A percentile compares a stretch with the other conserved stretches of the same genome.
phyloP scores from a whole-genome alignment of 2,113 vertebrate genomes.

The Psophia crepitans region DNA sequence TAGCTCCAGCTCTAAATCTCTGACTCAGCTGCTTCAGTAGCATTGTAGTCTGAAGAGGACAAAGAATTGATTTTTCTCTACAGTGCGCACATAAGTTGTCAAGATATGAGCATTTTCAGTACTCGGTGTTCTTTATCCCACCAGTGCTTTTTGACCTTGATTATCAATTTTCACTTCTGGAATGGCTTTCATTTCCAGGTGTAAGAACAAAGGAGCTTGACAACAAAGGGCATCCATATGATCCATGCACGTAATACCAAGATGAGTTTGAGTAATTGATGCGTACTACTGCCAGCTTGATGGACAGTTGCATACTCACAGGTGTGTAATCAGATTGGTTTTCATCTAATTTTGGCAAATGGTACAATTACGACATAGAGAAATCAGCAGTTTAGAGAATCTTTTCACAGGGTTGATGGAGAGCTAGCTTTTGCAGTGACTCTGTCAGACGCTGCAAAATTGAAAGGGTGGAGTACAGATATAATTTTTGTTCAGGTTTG shows the following conservation, averaged over 20 bases:
- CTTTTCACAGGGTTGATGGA: neutral
- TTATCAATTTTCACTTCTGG: neutral
- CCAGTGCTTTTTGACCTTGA: neutral
- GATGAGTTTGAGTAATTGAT: neutral
- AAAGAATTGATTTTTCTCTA: neutral
- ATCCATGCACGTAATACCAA: neutral
- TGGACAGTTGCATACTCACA: neutral
- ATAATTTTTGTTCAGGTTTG: neutral
- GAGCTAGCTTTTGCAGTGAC: neutral
- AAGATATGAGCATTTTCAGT: neutral
- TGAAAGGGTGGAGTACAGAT: neutral
- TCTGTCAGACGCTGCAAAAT: neutral
- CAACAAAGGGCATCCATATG: neutral
- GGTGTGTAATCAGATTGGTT: neutral
- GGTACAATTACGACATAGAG: neutral
- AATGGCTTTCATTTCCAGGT: neutral
- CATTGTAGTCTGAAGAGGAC: neutral
- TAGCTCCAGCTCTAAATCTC: neutral
- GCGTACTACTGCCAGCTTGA: neutral
- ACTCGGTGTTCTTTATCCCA: neutral
- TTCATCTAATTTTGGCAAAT: neutral
- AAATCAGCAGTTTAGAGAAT: neutral
- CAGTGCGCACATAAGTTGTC: neutral
- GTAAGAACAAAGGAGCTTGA: neutral
- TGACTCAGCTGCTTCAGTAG: neutral